A percentile compares a stretch with the other conserved stretches of the same genome.
phyloP scores from a whole-genome alignment of 2,113 vertebrate species.

The Tursiops truncatus region DNA sequence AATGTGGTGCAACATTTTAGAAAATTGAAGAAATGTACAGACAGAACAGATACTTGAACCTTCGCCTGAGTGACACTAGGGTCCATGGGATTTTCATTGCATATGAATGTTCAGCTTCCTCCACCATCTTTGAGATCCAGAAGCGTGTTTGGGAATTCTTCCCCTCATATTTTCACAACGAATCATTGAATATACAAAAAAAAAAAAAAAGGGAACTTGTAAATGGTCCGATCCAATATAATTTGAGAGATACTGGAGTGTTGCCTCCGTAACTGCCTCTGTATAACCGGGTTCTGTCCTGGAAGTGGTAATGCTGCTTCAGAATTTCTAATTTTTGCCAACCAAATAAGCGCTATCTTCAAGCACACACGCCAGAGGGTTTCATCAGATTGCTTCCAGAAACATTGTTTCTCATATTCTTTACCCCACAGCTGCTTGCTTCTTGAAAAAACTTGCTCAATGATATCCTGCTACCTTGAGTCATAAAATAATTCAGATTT shows the following conservation, averaged over 20 bases:
- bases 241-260: not conserved
- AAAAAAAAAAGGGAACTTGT: not conserved
- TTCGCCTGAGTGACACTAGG: too few species aligned
- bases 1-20: not conserved
- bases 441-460: not conserved
- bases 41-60: not conserved
- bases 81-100: not conserved
- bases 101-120: not conserved
- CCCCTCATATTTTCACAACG: not conserved
- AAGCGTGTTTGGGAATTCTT: too few species aligned
- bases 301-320: fast-evolving
- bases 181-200: not conserved
- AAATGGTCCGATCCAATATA: not conserved
- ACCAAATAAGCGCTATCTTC: not conserved
- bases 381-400: not conserved
- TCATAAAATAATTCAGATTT: not conserved
- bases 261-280: not conserved
- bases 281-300: not conserved
- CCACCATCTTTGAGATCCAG: not conserved
- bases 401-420: not conserved
- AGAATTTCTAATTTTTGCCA: not conserved
- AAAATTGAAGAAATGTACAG: not conserved
- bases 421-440: not conserved
- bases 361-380: not conserved
- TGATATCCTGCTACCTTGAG: not conserved